Base-by-base conservation (phyloP, 2,888 invertebrate genomes). In the Auanema freiburgensis region DNA sequence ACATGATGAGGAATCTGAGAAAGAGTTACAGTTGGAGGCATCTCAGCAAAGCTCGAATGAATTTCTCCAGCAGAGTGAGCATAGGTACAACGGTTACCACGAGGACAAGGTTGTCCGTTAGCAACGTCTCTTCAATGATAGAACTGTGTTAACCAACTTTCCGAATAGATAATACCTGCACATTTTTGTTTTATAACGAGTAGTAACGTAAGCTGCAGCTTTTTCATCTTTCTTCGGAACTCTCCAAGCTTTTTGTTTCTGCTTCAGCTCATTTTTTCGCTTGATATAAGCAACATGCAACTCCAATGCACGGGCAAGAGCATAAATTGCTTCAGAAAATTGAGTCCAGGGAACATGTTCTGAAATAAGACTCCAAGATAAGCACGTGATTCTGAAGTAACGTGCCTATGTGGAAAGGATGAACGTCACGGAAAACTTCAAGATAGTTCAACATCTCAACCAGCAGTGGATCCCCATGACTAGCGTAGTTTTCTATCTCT, bases 61-160 rank as follows among this genome's bases (percentile, higher is more conserved):
- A 93, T 86, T 84, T 95, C 95, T 71, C 92, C 91, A 72, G 91
- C 91, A 0, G 91, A 91, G 84, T 95, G 94, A 6, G 93, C 92
- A 86, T 93, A 95, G 0, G 92, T 92, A 84, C 95, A 95, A 77
- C 90, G 90, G 50, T 89, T 89, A 4, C 92, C 92, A 11, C 93
- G 87, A 0, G 93, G 93, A 84, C 95, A 95, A 67, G 89, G 90
- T 0, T 91, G 90, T 14, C 91, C 88, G 24, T 90, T 87, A 1
- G 90, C 89, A 11, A 92, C 87, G 85, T 94, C 93, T 0, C 93
- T 88, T 77, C 21, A 73, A 63, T n/a, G n/a, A n/a, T n/a, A n/a
- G n/a, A 46, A 6, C n/a, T 52, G 3, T 14, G 21, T 50, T 33
- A 33, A 33, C 4, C 3, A 33, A 8, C 4, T 33, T 33, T 33